Percentiles rank a stretch among this genome's conserved stretches.
Evolutionary conservation across 2,113 vertebrate genomes (phyloP).

Genomic region (Cyphomyrus plagiostoma): DNA sequence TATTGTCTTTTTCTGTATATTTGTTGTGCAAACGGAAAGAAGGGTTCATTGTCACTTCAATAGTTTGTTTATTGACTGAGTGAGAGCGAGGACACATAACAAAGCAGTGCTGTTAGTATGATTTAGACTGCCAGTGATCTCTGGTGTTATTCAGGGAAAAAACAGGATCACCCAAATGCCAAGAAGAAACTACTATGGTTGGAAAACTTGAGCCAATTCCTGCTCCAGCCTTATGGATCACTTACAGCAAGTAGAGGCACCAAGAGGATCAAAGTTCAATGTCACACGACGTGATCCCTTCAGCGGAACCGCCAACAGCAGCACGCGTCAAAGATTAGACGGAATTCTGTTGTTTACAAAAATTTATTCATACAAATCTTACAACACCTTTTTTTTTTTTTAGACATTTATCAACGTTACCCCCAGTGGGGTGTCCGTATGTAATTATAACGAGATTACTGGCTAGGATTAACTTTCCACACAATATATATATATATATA

Average conservation of each 20-base stretch:
- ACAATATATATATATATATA: slow-evolving; percentile 73
- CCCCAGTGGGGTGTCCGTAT: slow-evolving; percentile 76
- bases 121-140: background rate
- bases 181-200: background rate
- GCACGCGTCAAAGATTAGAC: slow-evolving; percentile 83
- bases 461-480: slow-evolving; percentile 75
- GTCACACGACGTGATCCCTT: background rate
- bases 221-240: background rate
- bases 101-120: background rate
- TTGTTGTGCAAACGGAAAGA: background rate
- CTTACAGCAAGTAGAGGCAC: background rate
- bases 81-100: background rate
- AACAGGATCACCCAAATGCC: background rate
- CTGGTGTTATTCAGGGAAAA: background rate
- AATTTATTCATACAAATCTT: slow-evolving; percentile 99
- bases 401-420: slow-evolving; percentile 84
- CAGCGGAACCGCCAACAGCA: slow-evolving; percentile 30
- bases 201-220: background rate
- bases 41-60: background rate
- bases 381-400: slow-evolving; percentile 76
- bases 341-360: slow-evolving; percentile 94
- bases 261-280: background rate
- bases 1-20: background rate
- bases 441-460: slow-evolving; percentile 61
- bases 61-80: background rate